phyloP scores from a whole-genome alignment of 2,797 vertebrate species.

The Poeciliopsis gracilis region DNA sequence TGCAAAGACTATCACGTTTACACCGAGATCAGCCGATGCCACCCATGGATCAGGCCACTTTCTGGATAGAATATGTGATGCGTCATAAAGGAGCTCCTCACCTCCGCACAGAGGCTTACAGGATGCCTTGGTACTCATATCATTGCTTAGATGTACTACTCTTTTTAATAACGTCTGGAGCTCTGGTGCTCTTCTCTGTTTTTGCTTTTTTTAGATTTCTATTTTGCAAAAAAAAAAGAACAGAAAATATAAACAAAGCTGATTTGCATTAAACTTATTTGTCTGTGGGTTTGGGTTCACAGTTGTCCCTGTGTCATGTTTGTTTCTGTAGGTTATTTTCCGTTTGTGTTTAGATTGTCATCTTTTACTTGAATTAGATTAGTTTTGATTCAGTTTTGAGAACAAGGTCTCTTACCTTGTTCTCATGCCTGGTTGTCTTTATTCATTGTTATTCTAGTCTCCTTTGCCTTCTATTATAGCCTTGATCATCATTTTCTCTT shows the following conservation, averaged over 20 bases:
- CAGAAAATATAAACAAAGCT: slow-evolving; percentile 54
- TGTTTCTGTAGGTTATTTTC: no score
- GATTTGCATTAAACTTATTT: not conserved
- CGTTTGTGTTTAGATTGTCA: no score
- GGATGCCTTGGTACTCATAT: slow-evolving; percentile 77
- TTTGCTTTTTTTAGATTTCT: slow-evolving; percentile 41
- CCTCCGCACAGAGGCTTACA: slow-evolving; percentile 71
- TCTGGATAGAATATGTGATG: slow-evolving; percentile 80
- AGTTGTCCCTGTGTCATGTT: no score
- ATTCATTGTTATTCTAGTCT: no score
- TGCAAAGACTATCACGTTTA: slow-evolving; percentile 68
- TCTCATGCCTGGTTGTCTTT: no score
- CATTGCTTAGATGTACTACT: slow-evolving; percentile 69
- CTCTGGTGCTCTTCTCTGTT: slow-evolving; percentile 22
- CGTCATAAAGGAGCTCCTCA: slow-evolving; percentile 76
- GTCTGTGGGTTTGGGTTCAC: no score
- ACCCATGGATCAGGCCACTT: slow-evolving; percentile 70
- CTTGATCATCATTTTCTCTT: no score
- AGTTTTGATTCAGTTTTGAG: not conserved
- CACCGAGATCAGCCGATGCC: slow-evolving; percentile 72
- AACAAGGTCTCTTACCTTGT: no score
- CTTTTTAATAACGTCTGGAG: slow-evolving; percentile 27
- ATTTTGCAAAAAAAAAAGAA: slow-evolving; percentile 52
- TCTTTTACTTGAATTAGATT: not conserved
- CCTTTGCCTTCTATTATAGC: no score